These are phyloP conservation scores for Notothenia rossii DNA, from an alignment of 2,113 vertebrate species.

Conservation along the genomic window DNA sequence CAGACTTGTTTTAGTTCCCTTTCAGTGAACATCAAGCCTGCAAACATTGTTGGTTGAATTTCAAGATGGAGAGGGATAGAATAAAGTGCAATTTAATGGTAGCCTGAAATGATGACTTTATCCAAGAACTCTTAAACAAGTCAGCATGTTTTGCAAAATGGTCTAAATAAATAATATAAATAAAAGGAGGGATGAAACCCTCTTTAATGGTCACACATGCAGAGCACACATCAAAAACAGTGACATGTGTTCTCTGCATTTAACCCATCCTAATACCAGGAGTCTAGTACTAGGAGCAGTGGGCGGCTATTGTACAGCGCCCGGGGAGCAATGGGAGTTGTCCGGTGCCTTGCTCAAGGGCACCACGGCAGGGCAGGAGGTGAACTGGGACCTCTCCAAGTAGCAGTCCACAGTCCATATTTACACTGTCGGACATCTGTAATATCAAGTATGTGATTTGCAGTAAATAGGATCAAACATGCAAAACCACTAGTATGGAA, in stretches of 20 bases:
- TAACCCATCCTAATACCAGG: no score
- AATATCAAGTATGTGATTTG: slow-evolving; percentile 2
- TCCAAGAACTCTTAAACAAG: slow-evolving; percentile 5
- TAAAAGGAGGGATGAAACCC: no score
- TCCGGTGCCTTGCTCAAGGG: no score
- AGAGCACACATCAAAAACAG: no score
- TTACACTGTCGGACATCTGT: neutral
- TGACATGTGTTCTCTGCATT: no score
- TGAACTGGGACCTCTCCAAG: no score
- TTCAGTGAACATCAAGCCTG: neutral
- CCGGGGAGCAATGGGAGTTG: no score
- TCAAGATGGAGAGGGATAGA: neutral
- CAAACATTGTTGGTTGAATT: neutral
- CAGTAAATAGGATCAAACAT: slow-evolving; percentile 3
- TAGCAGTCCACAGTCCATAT: no score
- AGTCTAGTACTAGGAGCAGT: no score
- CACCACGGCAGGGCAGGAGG: no score
- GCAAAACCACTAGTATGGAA: slow-evolving; percentile 2
- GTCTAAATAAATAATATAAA: neutral
- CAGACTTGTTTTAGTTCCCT: neutral
- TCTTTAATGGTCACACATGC: no score
- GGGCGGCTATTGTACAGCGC: no score
- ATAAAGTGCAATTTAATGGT: neutral
- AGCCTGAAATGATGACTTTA: neutral
- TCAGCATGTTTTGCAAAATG: slow-evolving; percentile 7